Base-by-base conservation (phyloP, 2,888 invertebrate genomes). In the Campoletis raptor region DNA sequence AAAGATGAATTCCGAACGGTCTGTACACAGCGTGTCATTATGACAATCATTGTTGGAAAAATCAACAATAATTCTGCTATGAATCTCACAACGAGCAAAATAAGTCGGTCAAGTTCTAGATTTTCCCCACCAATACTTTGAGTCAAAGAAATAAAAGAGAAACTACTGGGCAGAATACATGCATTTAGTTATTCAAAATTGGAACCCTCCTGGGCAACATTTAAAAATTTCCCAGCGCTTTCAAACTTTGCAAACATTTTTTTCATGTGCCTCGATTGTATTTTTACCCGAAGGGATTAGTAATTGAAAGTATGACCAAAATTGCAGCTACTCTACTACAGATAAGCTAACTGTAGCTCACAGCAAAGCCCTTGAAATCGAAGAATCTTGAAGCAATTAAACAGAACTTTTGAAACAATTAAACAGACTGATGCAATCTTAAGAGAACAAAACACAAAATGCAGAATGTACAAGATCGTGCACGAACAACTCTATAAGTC, bases 311-410 rank as follows among this genome's bases (percentile, higher is more conserved):
- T 37, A 37, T 37, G 37, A 37, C 37, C 37, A 37, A 37, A 37
- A 37, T 37, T 37, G 37, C 37, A 37, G 37, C 37, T 6, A 37
- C 37, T 6, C 37, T 37, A n/a, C 80, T 6, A 37, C 57, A 24
- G 72, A 80, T 37, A 80, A 70, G 15, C 15, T 84, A 42, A 37
- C 45, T 12, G 42, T 30, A 18, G 79, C 79, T 45, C 79, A 79
- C 40, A 30, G 45, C 40, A 79, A 79, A 12, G 42, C 70, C 4
- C 79, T 79, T 42, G 79, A 70, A 61, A 42, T 30, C 2, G 61
- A 79, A 57, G 70, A 70, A 54, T 77, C n/a, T n/a, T n/a, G n/a
- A n/a, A n/a, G n/a, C n/a, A n/a, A n/a, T n/a, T n/a, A n/a, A n/a
- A n/a, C 30, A 9, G 66, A 70, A 3, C 70, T 21, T 7, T n/a